Evolutionary conservation across 2,888 invertebrate species (phyloP), one percentile per base, ranked within the genome.

Genomic region (Campoplex nolae): DNA sequence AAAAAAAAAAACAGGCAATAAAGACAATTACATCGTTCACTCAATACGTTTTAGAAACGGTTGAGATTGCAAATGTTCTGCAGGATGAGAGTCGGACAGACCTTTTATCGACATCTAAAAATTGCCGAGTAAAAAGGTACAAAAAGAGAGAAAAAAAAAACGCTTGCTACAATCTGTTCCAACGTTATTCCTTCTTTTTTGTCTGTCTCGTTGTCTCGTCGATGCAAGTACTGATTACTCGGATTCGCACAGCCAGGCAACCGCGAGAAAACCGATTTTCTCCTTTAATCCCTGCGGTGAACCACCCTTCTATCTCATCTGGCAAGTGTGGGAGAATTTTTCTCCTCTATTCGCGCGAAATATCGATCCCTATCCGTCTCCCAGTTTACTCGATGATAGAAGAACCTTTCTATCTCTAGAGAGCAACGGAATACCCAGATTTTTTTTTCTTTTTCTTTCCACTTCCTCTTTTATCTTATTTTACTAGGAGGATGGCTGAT

Each of bases 251-350:
- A 79, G 78, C 79, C 62, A 79, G 82, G 62, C 68, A 86, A 83
- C 85, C 85, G 75, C 79, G 78, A 75, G 83, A 79, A 79, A 83
- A 75, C 79, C 83, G 85, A 86, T 86, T 83, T 86, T 83, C 83
- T 56, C 51, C 82, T 83, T 86, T 83, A 86, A 86, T 75, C 78
- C 78, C 70, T 75, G 83, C 62, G 85, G 79, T 79, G 70, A 83
- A 86, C 79, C 79, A 71, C 71, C 79, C 58, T 56, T 48, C 70
- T 71, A 42, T 77, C 81, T 48, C 70, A 58, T 67, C 73, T 58
- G 77, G 62, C 75, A 32, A 58, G 62, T 70, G 58, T 71, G 45
- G 32, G 56, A 79, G 68, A 79, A 45, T 45, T 79, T 79, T 79
- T 70, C 58, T 79, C 79, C n/a, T 67, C 77, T 32, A 65, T 16